Evolutionary conservation across 2,888 invertebrate species (phyloP), one percentile per base, ranked within the genome.

Genomic region (Leptogaster cylindrica): DNA sequence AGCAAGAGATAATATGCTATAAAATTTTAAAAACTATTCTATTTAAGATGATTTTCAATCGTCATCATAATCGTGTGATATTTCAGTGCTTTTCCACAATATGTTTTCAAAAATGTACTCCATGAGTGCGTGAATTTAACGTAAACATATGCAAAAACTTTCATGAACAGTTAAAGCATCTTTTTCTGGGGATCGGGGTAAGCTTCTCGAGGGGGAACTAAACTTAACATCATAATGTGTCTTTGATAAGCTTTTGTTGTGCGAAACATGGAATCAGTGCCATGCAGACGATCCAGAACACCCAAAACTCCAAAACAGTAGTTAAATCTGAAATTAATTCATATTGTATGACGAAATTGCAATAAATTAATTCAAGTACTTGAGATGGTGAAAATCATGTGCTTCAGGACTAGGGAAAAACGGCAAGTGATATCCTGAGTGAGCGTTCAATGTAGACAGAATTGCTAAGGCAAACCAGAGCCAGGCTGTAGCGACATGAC

Each of bases 341-440:
- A 18, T 12, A n/a, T 10, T 12, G 46, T 7, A 33, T 8, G 8
- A 20, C 8, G 6, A 33, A 31, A 44, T 41, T 20, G 7, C 61
- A 31, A 52, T 66, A 46, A 18, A 18, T 39, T 31, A 18, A 7
- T 63, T 78, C 85, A 31, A 31, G 84, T 78, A 90, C 89, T 92
- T 93, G 71, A 91, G 84, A 79, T 93, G 93, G 79, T 93, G 93
- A 78, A 89, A 93, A 80, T 93, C 93, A 76, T 93, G 93, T 0
- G 91, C 90, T 78, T 93, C 92, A 5, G 93, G 91, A 44, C 91
- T 91, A 4, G 91, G 91, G 77, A 92, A 88, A 79, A 92, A 90
- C 1, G 93, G 93, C 75, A 93, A 82, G 81, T 93, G 93, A 76
- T 93, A 93, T 8, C 93, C 93, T 46, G 90, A 90, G 79, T 93